Conservation (phyloP, 2,888 invertebrate genomes). For the Eudemis profundana region DNA sequence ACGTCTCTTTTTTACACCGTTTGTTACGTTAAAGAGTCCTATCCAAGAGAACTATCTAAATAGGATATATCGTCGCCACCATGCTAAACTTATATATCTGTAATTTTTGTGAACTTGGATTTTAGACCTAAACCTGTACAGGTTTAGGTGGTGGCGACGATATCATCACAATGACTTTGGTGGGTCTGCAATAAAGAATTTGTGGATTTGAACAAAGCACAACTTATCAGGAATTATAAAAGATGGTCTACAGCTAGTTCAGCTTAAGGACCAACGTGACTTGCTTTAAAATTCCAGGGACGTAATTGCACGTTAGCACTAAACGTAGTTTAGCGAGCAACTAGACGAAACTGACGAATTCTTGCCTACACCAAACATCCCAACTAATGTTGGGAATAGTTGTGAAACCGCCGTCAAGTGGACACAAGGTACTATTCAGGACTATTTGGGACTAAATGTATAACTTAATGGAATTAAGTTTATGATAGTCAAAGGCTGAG, state of each 20-base stretch:
- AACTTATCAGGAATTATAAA: no score
- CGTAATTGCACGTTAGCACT: slow-evolving; percentile 11
- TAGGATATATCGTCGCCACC: no score
- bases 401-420: slow-evolving; percentile 27
- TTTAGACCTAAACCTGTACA: no score
- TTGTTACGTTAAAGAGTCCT: no score
- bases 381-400: slow-evolving; percentile 37
- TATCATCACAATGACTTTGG: no score
- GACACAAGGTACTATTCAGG: slow-evolving; percentile 35
- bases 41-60: no score
- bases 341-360: slow-evolving; percentile 38
- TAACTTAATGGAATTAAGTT: slow-evolving; percentile 22
- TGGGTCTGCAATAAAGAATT: no score
- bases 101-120: no score
- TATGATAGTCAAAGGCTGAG: neutral
- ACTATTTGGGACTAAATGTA: slow-evolving; percentile 31
- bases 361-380: slow-evolving; percentile 26
- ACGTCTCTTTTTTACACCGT: no score
- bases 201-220: no score
- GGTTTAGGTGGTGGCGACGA: no score
- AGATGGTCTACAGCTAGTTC: neutral
- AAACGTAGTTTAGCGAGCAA: slow-evolving; percentile 29
- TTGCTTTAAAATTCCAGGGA: slow-evolving; percentile 4
- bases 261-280: neutral
- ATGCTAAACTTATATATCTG: no score